Conservation (phyloP, 2,113 vertebrate species). For the Candoia aspera region DNA sequence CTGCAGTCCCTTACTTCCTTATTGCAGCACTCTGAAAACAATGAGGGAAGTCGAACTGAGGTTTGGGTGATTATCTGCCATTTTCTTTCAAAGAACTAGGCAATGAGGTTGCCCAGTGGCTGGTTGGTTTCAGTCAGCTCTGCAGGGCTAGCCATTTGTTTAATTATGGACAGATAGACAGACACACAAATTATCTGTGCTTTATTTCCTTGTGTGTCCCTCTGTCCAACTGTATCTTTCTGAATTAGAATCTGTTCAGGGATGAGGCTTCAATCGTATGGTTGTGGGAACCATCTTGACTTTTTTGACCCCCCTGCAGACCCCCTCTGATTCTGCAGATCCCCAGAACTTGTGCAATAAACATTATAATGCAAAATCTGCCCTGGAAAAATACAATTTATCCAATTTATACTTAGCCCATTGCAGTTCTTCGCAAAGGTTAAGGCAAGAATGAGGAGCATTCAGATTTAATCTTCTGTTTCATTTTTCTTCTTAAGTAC, state of each 20-base stretch:
- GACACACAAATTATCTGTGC: not conserved
- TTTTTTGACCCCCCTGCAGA: not conserved
- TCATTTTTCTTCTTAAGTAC: not conserved
- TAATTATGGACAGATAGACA: not conserved
- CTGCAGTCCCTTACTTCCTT: not conserved
- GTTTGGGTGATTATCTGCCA: not conserved
- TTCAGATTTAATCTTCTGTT: not conserved
- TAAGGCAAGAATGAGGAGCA: not conserved
- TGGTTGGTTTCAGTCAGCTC: not conserved
- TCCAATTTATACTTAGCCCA: not conserved
- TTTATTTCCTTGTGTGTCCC: not conserved
- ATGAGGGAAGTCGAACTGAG: not conserved
- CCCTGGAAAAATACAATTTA: not conserved
- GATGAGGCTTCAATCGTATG: not conserved
- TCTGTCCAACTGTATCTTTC: too few species aligned
- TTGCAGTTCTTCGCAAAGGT: not conserved
- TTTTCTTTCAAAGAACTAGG: not conserved
- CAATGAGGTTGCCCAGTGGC: not conserved
- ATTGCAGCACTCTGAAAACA: not conserved
- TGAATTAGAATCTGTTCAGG: too few species aligned
- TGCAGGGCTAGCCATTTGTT: not conserved
- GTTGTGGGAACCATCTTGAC: not conserved
- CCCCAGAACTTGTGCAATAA: not conserved
- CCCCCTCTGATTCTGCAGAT: not conserved
- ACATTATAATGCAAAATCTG: not conserved